Base-by-base conservation (phyloP, 2,113 vertebrate species). In the Enhydra lutris region DNA sequence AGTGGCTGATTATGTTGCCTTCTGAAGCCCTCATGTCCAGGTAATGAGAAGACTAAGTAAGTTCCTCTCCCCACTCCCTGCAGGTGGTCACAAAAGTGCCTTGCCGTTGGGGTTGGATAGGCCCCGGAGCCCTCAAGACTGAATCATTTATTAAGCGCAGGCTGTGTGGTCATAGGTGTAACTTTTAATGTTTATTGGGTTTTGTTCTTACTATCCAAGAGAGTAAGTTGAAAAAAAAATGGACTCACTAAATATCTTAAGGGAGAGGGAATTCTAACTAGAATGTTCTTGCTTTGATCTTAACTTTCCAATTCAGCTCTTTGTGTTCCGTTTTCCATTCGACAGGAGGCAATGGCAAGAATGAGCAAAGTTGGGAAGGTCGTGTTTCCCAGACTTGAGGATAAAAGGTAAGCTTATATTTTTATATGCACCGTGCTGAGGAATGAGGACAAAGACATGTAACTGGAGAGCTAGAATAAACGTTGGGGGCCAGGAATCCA, bases 291-390 rank as follows among this genome's bases (percentile, higher is more conserved):
- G 91, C 94, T 98, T 97, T 98, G 94, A 96, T 97, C 97, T 97
- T 96, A 89, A 83, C 93, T 98, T 98, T 98, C 98, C 98, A 98
- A 98, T 88, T 95, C 98, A 98, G 80, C 89, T 97, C 52, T 97
- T 97, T 95, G 61, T 97, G 65, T 93, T 97, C 94, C 98, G 74
- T 97, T 98, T 98, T 92, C 97, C 93, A 69, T 98, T 98, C 98
- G 97, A 98, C 97, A 99, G 99, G 99, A 99, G 97, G 99, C 99
- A 61, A 99, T 99, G 99, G 98, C 98, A 86, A 99, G 98, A 98
- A 99, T 99, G 99, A 99, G 99, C 79, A 99, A 98, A 98, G 99
- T 99, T 34, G 99, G 99, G 63, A 98, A 98, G 98, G 99, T 99
- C 0, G 97, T 99, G 96, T 98, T 97, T 92, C 99, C 99, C 3